phyloP scores from a whole-genome alignment of 1,140 invertebrate genomes.

The Pteromalus puparum region DNA sequence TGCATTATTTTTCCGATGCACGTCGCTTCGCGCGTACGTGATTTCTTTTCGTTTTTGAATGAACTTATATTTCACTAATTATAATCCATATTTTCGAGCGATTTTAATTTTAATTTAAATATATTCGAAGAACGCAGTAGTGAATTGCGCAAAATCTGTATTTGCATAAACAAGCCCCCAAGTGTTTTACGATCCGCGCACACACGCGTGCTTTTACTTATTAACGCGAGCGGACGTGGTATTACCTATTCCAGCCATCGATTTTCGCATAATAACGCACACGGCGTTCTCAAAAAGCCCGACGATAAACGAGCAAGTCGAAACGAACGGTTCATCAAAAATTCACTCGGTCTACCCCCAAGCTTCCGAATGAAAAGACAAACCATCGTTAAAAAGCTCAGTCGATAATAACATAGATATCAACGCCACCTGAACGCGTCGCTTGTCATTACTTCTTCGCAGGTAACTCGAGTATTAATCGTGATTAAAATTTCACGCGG shows the following conservation, averaged over 20 bases:
- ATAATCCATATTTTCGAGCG: too few species aligned
- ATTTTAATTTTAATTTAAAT: background rate
- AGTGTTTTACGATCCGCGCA: constrained; percentile 14
- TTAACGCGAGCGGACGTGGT: background rate
- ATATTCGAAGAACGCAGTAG: background rate
- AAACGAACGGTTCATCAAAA: constrained; percentile 3
- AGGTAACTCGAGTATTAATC: constrained; percentile 65
- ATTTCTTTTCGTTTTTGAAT: background rate
- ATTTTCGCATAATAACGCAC: constrained; percentile 39
- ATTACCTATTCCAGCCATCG: constrained; percentile 29
- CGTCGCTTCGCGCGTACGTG: background rate
- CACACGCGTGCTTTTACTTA: background rate
- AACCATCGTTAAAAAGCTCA: background rate
- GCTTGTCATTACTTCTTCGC: background rate
- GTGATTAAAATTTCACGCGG: constrained; percentile 71
- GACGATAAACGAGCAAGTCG: background rate
- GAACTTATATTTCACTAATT: too few species aligned
- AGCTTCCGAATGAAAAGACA: background rate
- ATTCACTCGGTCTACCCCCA: background rate
- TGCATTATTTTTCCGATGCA: constrained; percentile 62
- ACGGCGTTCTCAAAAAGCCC: background rate
- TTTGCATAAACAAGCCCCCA: background rate
- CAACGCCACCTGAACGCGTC: background rate
- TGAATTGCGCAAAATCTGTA: background rate
- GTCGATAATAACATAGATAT: background rate